Evolutionary conservation across 2,113 vertebrate species (phyloP).

Genomic region (Zeus faber): DNA sequence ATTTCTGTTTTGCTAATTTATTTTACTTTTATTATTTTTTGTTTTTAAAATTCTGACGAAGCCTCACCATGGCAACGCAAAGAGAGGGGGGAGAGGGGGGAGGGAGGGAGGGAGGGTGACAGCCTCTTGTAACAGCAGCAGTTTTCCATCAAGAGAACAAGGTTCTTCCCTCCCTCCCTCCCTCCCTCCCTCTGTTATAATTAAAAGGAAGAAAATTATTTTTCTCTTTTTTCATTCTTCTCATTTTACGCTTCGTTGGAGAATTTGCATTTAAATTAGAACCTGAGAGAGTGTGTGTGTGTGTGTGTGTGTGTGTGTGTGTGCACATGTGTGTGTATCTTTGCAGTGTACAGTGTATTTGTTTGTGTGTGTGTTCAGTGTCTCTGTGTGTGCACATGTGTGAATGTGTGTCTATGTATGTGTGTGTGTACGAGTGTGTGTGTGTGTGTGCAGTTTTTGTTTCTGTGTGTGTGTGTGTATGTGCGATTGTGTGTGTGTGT

Average conservation of each 20-base stretch:
- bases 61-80: too few species aligned
- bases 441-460: background rate
- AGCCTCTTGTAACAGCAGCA: too few species aligned
- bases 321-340: background rate
- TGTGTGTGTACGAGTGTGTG: background rate
- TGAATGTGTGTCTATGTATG: background rate
- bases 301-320: background rate
- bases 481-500: background rate
- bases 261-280: conserved; percentile 76
- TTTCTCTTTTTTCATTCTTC: background rate
- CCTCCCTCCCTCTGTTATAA: background rate
- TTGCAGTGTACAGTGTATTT: background rate
- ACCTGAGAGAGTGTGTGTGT: conserved; percentile 40
- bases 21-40: background rate
- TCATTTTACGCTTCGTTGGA: conserved; percentile 28
- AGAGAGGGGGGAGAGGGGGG: too few species aligned
- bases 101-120: too few species aligned
- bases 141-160: too few species aligned
- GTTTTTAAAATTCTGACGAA: background rate
- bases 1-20: background rate
- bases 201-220: too few species aligned
- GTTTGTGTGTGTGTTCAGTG: background rate
- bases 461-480: background rate
- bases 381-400: background rate
- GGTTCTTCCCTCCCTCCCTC: background rate